phyloP scores from a whole-genome alignment of 1,140 invertebrate species.

The Dryas iulia region DNA sequence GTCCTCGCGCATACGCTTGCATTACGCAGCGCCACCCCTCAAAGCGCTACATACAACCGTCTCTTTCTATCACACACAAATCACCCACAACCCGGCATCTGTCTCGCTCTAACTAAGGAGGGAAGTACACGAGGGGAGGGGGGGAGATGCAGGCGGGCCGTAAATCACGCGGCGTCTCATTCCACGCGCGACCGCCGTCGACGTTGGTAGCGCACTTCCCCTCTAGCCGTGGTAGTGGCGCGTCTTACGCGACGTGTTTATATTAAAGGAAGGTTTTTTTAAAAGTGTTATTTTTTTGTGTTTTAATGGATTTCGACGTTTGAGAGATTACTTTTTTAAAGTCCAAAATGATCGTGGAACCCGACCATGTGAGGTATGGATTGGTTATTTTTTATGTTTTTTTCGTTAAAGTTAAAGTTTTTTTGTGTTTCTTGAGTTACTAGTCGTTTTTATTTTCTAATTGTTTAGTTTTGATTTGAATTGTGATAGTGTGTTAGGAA shows the following conservation, averaged over 20 bases:
- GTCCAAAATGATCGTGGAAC: constrained; percentile 76
- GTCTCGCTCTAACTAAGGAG: constrained; percentile 53
- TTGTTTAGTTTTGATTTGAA: not conserved
- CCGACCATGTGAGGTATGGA: constrained; percentile 73
- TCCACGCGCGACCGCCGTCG: constrained; percentile 77
- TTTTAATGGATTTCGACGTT: not conserved
- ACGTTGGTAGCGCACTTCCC: constrained; percentile 73
- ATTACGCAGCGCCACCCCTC: constrained; percentile 78
- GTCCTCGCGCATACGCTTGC: constrained; percentile 78
- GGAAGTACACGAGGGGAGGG: constrained; percentile 59
- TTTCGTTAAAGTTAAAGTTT: too few relatives aligned
- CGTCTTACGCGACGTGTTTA: constrained; percentile 77
- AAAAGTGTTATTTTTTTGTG: constrained; percentile 68
- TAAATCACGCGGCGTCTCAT: constrained; percentile 79
- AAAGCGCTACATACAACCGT: constrained; percentile 52
- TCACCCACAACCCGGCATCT: constrained; percentile 23
- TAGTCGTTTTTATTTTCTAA: not conserved
- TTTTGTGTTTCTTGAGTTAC: not conserved
- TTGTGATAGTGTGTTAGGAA: not conserved
- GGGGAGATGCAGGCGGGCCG: constrained; percentile 77
- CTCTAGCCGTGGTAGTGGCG: constrained; percentile 66
- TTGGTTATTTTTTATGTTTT: constrained; percentile 4
- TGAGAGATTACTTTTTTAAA: not conserved
- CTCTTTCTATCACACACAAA: constrained; percentile 50
- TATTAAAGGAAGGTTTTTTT: constrained; percentile 61